phyloP scores from a whole-genome alignment of 2,797 vertebrate species.

The Peromyscus attwateri region DNA sequence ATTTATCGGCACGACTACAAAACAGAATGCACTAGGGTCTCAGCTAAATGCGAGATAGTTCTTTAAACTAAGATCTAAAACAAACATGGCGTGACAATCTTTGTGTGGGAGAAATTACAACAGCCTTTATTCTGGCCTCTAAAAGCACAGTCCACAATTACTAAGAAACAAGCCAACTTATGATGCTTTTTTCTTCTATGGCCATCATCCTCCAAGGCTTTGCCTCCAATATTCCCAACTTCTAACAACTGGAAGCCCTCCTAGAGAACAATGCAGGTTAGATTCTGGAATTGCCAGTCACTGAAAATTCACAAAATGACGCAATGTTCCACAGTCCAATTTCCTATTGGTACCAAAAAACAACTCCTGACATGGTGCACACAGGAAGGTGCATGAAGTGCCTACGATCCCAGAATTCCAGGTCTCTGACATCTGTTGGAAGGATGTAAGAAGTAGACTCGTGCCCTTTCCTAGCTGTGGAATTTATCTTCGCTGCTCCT shows the following conservation, averaged over 20 bases:
- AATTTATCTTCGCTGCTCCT: not conserved
- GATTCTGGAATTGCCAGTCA: not conserved
- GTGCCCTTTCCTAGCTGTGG: not conserved
- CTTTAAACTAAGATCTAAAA: conserved; percentile 37
- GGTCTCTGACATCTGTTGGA: not conserved
- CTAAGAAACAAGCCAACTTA: not conserved
- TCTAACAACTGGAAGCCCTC: not conserved
- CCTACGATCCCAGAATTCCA: not conserved
- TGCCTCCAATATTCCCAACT: not conserved
- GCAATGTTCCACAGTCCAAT: not conserved
- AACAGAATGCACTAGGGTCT: not conserved
- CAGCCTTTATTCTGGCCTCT: not conserved
- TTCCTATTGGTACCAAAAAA: not conserved
- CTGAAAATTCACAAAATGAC: not conserved
- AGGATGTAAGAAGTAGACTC: not conserved
- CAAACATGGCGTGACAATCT: not conserved
- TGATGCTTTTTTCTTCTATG: not conserved
- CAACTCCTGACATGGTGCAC: not conserved
- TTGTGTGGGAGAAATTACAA: not conserved
- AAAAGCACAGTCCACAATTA: conserved; percentile 12
- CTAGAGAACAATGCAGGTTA: not conserved
- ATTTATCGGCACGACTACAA: not conserved
- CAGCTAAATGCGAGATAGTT: not conserved
- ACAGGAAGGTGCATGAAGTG: not conserved
- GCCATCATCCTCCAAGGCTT: not conserved